A percentile compares a stretch with the other conserved stretches of the same genome.
Conservation (phyloP, 2,797 vertebrate genomes). For the Hydrocynus forskahlii region DNA sequence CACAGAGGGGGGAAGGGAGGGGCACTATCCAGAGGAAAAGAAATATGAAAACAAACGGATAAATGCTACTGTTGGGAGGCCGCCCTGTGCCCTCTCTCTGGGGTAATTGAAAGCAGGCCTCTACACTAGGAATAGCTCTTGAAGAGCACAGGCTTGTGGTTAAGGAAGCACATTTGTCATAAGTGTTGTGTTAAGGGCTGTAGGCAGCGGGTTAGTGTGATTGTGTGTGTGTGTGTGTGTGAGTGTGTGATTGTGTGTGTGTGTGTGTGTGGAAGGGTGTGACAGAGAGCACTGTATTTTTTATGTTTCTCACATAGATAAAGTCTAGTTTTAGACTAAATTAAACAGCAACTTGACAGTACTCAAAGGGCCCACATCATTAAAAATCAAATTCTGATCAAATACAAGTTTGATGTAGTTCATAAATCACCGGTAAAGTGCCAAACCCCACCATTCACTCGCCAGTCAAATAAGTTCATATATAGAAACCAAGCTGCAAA, state of each 20-base stretch:
- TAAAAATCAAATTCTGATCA: too few relatives aligned
- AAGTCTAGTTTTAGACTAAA: neutral
- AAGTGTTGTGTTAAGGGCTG: constrained; percentile 33
- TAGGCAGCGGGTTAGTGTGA: neutral
- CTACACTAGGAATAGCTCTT: constrained; percentile 36
- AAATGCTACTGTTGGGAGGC: constrained; percentile 49
- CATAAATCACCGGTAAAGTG: too few relatives aligned
- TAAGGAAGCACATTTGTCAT: constrained; percentile 33
- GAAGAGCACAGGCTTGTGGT: constrained; percentile 36
- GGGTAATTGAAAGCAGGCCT: constrained; percentile 45
- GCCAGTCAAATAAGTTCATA: too few relatives aligned
- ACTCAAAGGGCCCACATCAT: too few relatives aligned
- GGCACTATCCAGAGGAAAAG: constrained; percentile 17
- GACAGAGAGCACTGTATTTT: neutral
- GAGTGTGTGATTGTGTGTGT: neutral
- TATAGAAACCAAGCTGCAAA: too few relatives aligned
- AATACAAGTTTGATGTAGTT: too few relatives aligned
- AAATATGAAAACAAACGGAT: constrained; percentile 47
- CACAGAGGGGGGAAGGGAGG: neutral
- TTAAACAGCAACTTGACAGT: neutral
- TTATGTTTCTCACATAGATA: neutral
- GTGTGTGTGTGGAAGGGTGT: neutral
- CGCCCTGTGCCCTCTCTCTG: constrained; percentile 36
- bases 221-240: neutral
- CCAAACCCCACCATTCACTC: too few relatives aligned